Base-by-base conservation (phyloP, 2,888 invertebrate genomes). In the Chrysopilus asiliformis region DNA sequence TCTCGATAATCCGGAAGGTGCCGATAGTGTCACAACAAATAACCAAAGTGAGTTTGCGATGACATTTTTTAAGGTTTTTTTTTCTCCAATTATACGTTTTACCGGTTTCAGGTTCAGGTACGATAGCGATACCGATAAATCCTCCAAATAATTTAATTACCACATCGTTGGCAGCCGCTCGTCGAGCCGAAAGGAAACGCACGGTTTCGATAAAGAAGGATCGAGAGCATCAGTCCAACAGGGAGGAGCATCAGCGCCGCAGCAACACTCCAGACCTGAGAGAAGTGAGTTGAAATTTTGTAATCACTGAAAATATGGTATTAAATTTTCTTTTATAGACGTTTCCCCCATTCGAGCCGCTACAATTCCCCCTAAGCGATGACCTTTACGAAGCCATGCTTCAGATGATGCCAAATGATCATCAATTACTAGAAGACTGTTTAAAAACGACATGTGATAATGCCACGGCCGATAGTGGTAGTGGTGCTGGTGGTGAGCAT, bases 341-440 rank as follows among this genome's bases (percentile, higher is more conserved):
- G 50, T 72, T 81, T 53, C 67, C 74, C 45, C 84, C 87, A 9
- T 85, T 76, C 59, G 80, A 85, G 40, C 73, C 76, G 25, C 69
- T 85, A 33, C 60, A 61, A 44, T 87, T 86, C 63, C 87, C 87
- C 4, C 65, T 87, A 33, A 57, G 67, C 5, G 83, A 84, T 32
- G 74, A 75, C 28, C 64, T 68, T 15, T 82, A 79, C 56, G 70
- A 72, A 34, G 70, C 67, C 49, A 77, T 86, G 79, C 49, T 80
- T 42, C 66, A 72, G 40, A 67, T 60, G 42, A 81, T 80, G 80
- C 80, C 80, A 2, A 70, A 66, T 40, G 74, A 75, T 30, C 73
- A 76, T 58, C 66, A 47, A 18, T 36, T 49, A 32, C 39, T 47
- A 24, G 47, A 49, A 41, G 45, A 48, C 39, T 49, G 47, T 35